These are phyloP conservation scores for Eugnorisma glareosa DNA, from an alignment of 2,888 invertebrate genomes.

Conservation along the genomic window DNA sequence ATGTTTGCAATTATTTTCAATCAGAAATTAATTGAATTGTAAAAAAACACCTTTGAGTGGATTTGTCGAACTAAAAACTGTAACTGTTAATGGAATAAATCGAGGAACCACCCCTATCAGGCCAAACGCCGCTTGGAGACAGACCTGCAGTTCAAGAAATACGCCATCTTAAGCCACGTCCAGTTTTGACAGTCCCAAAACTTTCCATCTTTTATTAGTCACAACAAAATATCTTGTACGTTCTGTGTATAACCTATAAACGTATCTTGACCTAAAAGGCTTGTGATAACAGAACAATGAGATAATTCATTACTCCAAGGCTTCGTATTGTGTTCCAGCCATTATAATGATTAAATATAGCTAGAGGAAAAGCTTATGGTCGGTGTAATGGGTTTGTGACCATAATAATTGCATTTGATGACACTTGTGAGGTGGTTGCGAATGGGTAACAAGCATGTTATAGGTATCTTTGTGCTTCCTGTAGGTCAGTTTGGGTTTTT, in stretches of 20 bases:
- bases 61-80: background rate
- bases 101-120: background rate
- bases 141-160: background rate
- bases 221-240: conserved; percentile 72
- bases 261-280: conserved; percentile 81
- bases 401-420: conserved; percentile 60
- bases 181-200: background rate
- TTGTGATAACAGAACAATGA: conserved; percentile 82
- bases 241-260: conserved; percentile 71
- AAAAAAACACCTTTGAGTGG: background rate
- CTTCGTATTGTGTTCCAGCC: conserved; percentile 76
- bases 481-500: conserved; percentile 10
- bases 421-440: conserved; percentile 55
- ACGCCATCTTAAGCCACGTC: background rate
- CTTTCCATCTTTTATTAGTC: background rate
- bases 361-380: conserved; percentile 63
- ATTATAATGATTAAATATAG: conserved; percentile 70
- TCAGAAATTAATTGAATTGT: background rate
- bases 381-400: conserved; percentile 68
- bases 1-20: background rate
- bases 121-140: background rate
- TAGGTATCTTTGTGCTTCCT: conserved; percentile 14
- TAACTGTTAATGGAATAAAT: background rate
- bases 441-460: conserved; percentile 42
- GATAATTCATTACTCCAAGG: conserved; percentile 86